These are phyloP conservation scores for Holothuria glaberrima DNA, from an alignment of 35 echinoderm and acorn worm species.

Conservation along the genomic window DNA sequence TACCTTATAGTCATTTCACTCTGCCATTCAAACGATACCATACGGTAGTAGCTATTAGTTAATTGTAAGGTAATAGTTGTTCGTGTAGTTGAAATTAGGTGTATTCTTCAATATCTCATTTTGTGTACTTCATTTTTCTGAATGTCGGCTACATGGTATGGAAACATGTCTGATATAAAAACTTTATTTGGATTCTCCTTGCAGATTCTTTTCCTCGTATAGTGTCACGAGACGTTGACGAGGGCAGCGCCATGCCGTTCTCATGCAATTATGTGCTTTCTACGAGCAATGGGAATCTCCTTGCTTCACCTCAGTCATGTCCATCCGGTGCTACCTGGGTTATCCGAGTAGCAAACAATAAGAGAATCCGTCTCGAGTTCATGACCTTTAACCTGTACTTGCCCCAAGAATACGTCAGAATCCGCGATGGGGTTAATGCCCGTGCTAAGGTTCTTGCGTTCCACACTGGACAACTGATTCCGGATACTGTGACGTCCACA, in stretches of 20 bases:
- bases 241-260: neutral
- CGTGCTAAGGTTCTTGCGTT: conserved; percentile 71
- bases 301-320: conserved; percentile 34
- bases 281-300: neutral
- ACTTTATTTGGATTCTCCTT: neutral
- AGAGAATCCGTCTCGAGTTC: conserved; percentile 71
- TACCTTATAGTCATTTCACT: too few species aligned
- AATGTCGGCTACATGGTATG: neutral
- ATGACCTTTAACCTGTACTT: conserved; percentile 75
- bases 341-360: conserved; percentile 52
- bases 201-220: conserved; percentile 9
- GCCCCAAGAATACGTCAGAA: conserved; percentile 72
- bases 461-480: conserved; percentile 73
- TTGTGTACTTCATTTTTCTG: too few species aligned
- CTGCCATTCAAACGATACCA: too few species aligned
- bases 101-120: neutral
- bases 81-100: too few species aligned
- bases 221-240: conserved; percentile 4
- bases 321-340: conserved; percentile 62
- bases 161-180: neutral
- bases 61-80: too few species aligned
- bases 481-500: conserved; percentile 57
- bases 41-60: too few species aligned
- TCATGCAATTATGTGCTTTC: conserved; percentile 41
- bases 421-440: conserved; percentile 68